Conservation (phyloP, 2,797 vertebrate species). For the Lophius americanus region DNA sequence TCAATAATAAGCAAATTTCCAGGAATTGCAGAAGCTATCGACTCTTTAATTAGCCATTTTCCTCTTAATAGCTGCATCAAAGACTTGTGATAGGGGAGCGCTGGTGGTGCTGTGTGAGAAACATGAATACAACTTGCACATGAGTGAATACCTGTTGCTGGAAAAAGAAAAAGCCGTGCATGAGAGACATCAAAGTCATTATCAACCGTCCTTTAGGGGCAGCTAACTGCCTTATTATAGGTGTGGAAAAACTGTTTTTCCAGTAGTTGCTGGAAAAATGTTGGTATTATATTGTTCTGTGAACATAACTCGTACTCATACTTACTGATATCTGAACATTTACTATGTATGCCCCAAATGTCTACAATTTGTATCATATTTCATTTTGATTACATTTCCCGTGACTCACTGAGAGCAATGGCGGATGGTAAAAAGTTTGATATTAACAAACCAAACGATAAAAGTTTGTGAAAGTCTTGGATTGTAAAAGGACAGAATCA, state of each 20-base stretch:
- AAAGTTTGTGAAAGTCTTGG: no score
- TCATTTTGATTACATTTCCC: background rate
- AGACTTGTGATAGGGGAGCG: constrained; percentile 56
- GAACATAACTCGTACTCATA: no score
- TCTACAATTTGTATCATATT: background rate
- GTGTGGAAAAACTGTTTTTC: background rate
- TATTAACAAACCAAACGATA: background rate
- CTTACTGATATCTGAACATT: no score
- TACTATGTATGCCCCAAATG: no score
- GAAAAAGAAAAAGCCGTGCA: background rate
- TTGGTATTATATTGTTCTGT: background rate
- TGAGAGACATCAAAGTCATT: constrained; percentile 15
- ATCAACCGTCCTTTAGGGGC: background rate
- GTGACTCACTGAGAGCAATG: background rate
- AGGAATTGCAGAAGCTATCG: constrained; percentile 75
- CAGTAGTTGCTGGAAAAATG: no score
- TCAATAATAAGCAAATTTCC: constrained; percentile 86
- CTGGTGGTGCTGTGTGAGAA: constrained; percentile 58
- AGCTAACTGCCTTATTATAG: background rate
- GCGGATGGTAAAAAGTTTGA: no score
- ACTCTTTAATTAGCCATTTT: constrained; percentile 81
- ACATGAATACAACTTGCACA: constrained; percentile 39
- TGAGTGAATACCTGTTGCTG: constrained; percentile 16
- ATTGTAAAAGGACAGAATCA: no score
- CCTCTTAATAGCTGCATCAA: constrained; percentile 69